phyloP scores from a whole-genome alignment of 2,797 vertebrate genomes.

The Garrulus glandarius region DNA sequence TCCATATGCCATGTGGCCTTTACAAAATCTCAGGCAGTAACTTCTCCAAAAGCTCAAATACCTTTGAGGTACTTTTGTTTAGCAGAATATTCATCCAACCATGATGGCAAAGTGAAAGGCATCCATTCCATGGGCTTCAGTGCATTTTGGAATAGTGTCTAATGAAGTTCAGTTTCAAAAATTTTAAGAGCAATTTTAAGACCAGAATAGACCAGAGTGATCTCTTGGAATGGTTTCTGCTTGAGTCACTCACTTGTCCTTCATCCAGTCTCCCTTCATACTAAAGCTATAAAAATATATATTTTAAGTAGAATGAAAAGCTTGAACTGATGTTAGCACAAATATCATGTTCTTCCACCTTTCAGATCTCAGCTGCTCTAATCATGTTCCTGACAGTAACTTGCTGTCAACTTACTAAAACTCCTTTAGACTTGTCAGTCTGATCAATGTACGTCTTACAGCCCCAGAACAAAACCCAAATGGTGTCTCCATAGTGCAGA shows the following conservation, averaged over 20 bases:
- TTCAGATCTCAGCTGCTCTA: background rate
- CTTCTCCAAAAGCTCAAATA: background rate
- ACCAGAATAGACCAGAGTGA: background rate
- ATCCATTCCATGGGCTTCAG: background rate
- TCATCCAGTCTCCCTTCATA: background rate
- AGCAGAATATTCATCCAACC: background rate
- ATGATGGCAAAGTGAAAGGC: background rate
- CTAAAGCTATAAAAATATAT: background rate
- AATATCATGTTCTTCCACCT: background rate
- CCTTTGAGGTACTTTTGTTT: background rate
- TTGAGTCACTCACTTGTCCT: background rate
- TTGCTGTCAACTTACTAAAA: background rate
- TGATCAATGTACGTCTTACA: background rate
- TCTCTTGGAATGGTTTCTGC: background rate
- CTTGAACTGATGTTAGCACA: background rate
- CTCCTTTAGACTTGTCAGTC: background rate
- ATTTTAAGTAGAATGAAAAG: background rate
- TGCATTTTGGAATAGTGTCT: background rate
- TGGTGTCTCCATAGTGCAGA: background rate
- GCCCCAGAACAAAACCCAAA: background rate
- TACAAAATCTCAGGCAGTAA: background rate
- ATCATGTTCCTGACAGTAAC: background rate
- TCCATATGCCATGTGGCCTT: slow-evolving; percentile 37
- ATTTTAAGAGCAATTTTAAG: background rate
- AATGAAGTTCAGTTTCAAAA: background rate